Evolutionary conservation across 2,113 vertebrate genomes (phyloP).

Genomic region (Nothocercus nigrocapillus): DNA sequence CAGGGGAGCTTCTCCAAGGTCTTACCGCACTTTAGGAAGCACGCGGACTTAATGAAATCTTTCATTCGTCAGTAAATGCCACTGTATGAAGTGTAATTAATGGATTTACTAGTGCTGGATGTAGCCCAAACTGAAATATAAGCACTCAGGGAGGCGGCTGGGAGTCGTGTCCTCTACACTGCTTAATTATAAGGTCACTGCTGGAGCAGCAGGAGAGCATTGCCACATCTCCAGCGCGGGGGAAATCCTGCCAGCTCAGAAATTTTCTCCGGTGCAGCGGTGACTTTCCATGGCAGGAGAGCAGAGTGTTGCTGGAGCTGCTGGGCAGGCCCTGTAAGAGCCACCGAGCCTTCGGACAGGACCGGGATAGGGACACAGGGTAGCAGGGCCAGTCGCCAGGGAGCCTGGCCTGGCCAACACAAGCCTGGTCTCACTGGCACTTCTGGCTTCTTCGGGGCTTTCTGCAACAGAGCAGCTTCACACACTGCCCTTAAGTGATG

Average conservation of each 20-base stretch:
- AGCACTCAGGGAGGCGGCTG: slow-evolving; percentile 24
- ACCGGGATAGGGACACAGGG: not conserved
- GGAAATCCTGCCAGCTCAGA: not conserved
- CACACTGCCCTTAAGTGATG: not conserved
- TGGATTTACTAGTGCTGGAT: slow-evolving; percentile 68
- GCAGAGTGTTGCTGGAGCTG: not conserved
- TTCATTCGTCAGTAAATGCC: slow-evolving; percentile 64
- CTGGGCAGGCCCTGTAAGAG: not conserved
- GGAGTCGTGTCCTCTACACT: slow-evolving; percentile 28
- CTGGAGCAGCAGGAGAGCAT: not conserved
- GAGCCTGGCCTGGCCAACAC: not conserved
- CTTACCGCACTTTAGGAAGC: slow-evolving; percentile 5
- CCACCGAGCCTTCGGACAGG: not conserved
- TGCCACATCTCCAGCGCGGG: rapidly evolving
- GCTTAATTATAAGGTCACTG: slow-evolving; percentile 58
- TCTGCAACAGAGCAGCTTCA: not conserved
- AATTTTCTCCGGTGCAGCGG: rapidly evolving
- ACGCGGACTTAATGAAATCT: slow-evolving; percentile 52
- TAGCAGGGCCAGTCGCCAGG: not conserved
- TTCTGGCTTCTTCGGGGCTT: not conserved
- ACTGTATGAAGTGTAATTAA: slow-evolving; percentile 70
- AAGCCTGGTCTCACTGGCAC: not conserved
- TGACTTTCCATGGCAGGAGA: not conserved
- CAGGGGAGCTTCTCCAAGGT: not conserved
- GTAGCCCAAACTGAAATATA: slow-evolving; percentile 64